A percentile compares a stretch with the other conserved stretches of the same genome.
Evolutionary conservation across 2,797 vertebrate species (phyloP).

Genomic region (Nannoperca obscura): DNA sequence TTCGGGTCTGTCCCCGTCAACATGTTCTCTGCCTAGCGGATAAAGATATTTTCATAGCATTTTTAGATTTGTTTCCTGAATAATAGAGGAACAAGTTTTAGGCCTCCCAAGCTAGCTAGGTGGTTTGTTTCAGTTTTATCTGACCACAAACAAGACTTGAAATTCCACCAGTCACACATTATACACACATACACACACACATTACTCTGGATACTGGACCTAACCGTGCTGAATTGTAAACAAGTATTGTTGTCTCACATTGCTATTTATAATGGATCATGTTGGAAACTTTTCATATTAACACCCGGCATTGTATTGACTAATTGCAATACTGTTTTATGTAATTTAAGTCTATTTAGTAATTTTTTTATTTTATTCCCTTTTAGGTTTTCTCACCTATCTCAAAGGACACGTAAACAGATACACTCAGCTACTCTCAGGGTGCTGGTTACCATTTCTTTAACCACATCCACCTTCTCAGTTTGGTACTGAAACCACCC

Average conservation of each 20-base stretch:
- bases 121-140: slow-evolving; percentile 23
- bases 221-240: neutral
- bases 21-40: too few relatives aligned
- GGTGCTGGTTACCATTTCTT: slow-evolving; percentile 12
- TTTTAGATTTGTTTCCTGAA: neutral
- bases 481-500: slow-evolving; percentile 24
- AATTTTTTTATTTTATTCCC: neutral
- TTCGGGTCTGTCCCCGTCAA: neutral
- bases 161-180: neutral
- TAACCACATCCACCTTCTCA: slow-evolving; percentile 32
- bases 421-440: neutral
- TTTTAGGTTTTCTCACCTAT: slow-evolving; percentile 45
- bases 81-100: neutral
- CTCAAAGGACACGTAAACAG: slow-evolving; percentile 35
- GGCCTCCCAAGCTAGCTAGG: slow-evolving; percentile 2
- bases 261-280: neutral
- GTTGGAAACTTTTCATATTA: neutral
- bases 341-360: neutral
- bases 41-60: fast-evolving
- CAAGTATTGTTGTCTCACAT: neutral
- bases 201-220: neutral
- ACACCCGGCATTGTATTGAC: neutral
- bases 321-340: neutral
- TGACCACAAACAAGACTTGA: neutral
- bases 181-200: too few relatives aligned